Percentiles rank a stretch among this genome's conserved stretches.
Conservation (phyloP, 2,888 invertebrate genomes). For the Drosophila ezoana region DNA sequence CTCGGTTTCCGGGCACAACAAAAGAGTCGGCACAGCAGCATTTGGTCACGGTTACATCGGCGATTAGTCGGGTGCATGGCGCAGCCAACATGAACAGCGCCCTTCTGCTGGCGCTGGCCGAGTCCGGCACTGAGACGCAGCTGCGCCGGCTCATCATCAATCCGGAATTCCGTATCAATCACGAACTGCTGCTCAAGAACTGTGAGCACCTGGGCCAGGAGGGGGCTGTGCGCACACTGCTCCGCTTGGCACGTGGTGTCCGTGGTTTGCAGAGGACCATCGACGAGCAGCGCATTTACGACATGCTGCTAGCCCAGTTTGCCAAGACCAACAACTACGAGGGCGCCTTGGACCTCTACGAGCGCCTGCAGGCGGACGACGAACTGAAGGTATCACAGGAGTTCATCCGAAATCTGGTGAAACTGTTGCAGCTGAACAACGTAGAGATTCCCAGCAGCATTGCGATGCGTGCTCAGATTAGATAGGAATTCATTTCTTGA, state of each 20-base stretch:
- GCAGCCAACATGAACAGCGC: constrained; percentile 83
- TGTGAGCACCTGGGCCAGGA: constrained; percentile 85
- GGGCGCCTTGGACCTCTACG: constrained; percentile 81
- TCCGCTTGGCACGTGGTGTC: constrained; percentile 81
- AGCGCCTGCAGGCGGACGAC: constrained; percentile 81
- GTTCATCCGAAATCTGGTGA: constrained; percentile 80
- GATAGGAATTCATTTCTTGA: constrained; percentile 43
- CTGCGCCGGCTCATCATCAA: constrained; percentile 86
- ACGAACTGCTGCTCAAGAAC: constrained; percentile 86
- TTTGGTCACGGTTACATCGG: constrained; percentile 82
- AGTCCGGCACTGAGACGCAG: constrained; percentile 85
- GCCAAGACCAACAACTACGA: constrained; percentile 76
- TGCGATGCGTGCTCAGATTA: constrained; percentile 81
- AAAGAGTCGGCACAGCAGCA: constrained; percentile 81
- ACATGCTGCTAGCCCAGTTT: constrained; percentile 81
- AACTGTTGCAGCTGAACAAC: constrained; percentile 82
- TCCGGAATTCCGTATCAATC: constrained; percentile 86
- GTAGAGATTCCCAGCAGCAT: constrained; percentile 82
- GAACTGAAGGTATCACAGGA: constrained; percentile 80
- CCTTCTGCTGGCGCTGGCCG: constrained; percentile 85
- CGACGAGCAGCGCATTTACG: constrained; percentile 83
- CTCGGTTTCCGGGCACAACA: constrained; percentile 57
- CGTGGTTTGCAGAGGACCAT: constrained; percentile 81
- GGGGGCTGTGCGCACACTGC: constrained; percentile 76
- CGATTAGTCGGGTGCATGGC: constrained; percentile 85